Conservation (phyloP, 1,140 invertebrate genomes). For the Alviniconcha marisindica region DNA sequence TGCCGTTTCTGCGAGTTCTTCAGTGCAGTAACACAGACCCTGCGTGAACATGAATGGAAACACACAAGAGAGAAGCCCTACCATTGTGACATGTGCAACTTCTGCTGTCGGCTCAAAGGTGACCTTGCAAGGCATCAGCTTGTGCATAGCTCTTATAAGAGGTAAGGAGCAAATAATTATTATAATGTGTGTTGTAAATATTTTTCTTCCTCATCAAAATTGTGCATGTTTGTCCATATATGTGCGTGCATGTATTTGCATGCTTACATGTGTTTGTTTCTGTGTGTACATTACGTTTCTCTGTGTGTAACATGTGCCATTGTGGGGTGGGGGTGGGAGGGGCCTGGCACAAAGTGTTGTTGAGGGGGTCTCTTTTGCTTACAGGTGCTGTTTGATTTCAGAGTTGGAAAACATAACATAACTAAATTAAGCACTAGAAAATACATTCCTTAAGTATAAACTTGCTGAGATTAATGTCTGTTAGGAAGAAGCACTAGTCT, state of each 20-base stretch:
- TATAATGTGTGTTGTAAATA: too few species aligned
- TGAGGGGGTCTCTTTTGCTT: too few species aligned
- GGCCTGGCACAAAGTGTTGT: too few species aligned
- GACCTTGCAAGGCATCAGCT: not conserved
- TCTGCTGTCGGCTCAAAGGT: constrained; percentile 1
- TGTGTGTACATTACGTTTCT: not conserved
- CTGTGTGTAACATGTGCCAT: not conserved
- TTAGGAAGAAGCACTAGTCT: too few species aligned
- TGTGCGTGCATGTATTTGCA: not conserved
- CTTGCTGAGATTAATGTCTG: too few species aligned
- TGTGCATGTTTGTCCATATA: not conserved
- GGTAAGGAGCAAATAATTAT: too few species aligned
- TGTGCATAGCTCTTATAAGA: not conserved
- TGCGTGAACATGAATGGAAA: constrained; percentile 32
- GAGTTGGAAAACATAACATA: too few species aligned
- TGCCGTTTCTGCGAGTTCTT: constrained; percentile 34
- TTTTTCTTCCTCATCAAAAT: too few species aligned
- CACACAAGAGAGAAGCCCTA: constrained; percentile 28
- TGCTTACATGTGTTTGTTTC: not conserved
- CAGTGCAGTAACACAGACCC: constrained; percentile 9
- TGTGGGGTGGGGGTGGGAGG: too few species aligned
- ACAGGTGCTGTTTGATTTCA: too few species aligned
- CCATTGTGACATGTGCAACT: not conserved
- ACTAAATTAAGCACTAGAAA: too few species aligned
- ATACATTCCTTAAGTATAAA: too few species aligned